Evolutionary conservation across 2,113 vertebrate genomes (phyloP).

Genomic region (Onychorhynchus coronatus): DNA sequence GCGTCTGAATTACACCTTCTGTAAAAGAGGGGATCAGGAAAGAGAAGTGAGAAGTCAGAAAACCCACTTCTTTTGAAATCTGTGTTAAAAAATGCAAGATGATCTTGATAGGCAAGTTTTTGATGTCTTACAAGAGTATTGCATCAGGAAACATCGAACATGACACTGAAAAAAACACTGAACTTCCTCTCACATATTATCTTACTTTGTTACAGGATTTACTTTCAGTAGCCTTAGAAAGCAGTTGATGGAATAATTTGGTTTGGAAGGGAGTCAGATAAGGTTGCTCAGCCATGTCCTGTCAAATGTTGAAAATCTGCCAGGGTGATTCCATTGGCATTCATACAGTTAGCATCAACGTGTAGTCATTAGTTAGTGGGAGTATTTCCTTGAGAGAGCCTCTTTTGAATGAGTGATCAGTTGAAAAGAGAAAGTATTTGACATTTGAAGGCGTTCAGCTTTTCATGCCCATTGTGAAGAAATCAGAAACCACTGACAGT

Average conservation of each 20-base stretch:
- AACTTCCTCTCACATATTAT: background rate
- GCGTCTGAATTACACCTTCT: background rate
- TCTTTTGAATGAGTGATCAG: background rate
- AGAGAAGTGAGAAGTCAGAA: background rate
- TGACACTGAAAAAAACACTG: background rate
- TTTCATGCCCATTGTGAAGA: background rate
- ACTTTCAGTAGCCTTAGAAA: background rate
- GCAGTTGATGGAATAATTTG: background rate
- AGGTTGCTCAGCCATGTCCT: background rate
- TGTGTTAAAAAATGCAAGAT: background rate
- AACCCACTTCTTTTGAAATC: background rate
- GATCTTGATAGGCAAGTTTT: background rate
- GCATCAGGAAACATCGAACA: background rate
- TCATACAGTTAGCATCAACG: background rate
- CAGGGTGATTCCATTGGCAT: background rate
- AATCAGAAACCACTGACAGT: background rate
- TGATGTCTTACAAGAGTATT: background rate
- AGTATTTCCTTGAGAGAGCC: background rate
- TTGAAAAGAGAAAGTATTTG: background rate
- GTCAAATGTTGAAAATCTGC: background rate
- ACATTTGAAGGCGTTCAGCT: background rate
- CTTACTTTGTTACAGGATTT: background rate
- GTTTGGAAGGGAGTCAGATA: background rate
- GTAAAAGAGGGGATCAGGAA: background rate
- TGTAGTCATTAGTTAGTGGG: background rate